Percentiles rank a stretch among this genome's conserved stretches.
These are phyloP conservation scores for Seira sanloemensis DNA, from an alignment of 2,888 invertebrate species.

Conservation along the genomic window DNA sequence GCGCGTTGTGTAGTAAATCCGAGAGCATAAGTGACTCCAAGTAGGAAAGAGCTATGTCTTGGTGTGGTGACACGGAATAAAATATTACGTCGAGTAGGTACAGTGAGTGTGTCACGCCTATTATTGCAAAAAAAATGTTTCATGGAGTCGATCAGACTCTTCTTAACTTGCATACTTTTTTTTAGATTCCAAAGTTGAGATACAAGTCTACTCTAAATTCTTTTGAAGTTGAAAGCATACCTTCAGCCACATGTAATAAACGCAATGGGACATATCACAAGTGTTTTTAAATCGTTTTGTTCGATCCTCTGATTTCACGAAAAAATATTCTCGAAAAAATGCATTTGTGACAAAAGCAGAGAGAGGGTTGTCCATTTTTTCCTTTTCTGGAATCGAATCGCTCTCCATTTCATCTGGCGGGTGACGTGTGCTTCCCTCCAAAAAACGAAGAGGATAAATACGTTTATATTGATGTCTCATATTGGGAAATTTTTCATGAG, in stretches of 20 bases:
- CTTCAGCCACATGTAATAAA: background rate
- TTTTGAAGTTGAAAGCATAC: background rate
- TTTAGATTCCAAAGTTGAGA: too few species aligned
- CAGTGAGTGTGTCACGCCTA: too few species aligned
- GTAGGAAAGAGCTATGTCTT: too few species aligned
- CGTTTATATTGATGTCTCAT: background rate
- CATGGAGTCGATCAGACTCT: too few species aligned
- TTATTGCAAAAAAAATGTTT: too few species aligned
- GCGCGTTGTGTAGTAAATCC: too few species aligned
- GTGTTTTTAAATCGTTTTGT: background rate
- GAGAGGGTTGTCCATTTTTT: slow-evolving; percentile 23
- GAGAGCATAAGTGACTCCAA: too few species aligned
- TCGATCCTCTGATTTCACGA: background rate
- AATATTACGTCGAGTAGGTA: too few species aligned
- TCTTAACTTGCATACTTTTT: too few species aligned
- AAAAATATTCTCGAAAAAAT: background rate
- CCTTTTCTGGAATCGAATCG: background rate
- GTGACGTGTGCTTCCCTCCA: background rate
- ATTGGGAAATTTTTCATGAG: background rate
- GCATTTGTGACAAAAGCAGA: slow-evolving; percentile 24
- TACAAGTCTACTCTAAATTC: background rate
- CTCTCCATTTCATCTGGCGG: background rate
- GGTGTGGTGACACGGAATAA: too few species aligned
- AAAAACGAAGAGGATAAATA: background rate
- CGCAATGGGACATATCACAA: background rate